Percentiles rank a stretch among this genome's conserved stretches.
These are phyloP conservation scores for Pteria penguin DNA, from an alignment of 2,888 invertebrate genomes.

Conservation along the genomic window DNA sequence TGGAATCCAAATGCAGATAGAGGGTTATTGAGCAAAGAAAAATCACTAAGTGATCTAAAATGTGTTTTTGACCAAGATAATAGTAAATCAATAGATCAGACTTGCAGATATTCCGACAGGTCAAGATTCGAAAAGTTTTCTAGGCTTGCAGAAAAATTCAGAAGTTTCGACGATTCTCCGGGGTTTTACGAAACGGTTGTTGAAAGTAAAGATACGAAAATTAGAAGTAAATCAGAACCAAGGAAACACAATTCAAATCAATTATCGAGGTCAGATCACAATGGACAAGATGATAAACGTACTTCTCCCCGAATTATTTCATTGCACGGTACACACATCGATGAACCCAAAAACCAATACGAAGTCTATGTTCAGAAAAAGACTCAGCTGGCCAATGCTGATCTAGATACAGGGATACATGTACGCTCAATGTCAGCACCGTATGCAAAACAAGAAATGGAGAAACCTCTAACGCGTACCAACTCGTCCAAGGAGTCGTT, in stretches of 20 bases:
- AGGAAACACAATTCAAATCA: neutral
- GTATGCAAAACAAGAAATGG: slow-evolving; percentile 45
- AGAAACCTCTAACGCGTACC: slow-evolving; percentile 17
- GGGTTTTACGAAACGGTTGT: slow-evolving; percentile 38
- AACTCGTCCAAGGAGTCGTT: slow-evolving; percentile 24
- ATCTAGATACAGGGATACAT: slow-evolving; percentile 55
- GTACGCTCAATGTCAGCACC: slow-evolving; percentile 73
- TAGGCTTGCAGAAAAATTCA: slow-evolving; percentile 21
- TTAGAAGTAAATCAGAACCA: slow-evolving; percentile 5
- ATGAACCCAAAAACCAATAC: slow-evolving; percentile 63
- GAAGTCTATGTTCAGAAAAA: slow-evolving; percentile 66
- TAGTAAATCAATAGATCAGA: slow-evolving; percentile 28
- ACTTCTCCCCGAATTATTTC: slow-evolving; percentile 31
- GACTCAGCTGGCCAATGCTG: slow-evolving; percentile 43
- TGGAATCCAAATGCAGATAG: slow-evolving; percentile 88
- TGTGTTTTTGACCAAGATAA: slow-evolving; percentile 55
- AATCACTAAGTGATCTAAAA: slow-evolving; percentile 91
- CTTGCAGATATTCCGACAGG: neutral
- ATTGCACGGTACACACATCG: slow-evolving; percentile 71
- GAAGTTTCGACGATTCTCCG: slow-evolving; percentile 23
- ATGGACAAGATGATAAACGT: neutral
- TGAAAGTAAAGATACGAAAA: neutral
- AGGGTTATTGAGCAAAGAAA: slow-evolving; percentile 89
- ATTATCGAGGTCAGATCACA: neutral
- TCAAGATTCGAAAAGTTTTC: slow-evolving; percentile 12